Conservation (phyloP, 2,797 vertebrate genomes). For the Mus caroli region DNA sequence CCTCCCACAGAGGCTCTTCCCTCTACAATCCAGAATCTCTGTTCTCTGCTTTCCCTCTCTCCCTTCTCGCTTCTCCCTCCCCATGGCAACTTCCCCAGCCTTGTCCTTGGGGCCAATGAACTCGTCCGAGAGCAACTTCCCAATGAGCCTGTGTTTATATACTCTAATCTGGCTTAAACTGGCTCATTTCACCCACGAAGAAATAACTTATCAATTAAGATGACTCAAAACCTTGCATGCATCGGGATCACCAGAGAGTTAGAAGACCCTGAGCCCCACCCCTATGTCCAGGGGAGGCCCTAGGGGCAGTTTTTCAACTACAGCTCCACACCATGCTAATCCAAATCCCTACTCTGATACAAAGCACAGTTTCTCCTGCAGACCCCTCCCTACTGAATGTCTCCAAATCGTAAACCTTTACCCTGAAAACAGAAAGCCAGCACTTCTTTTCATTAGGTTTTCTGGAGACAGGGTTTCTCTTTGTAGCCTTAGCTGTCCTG, state of each 20-base stretch:
- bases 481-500: background rate
- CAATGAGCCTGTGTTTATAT: background rate
- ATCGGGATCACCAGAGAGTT: too few species aligned
- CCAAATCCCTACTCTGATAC: background rate
- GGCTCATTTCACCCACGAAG: background rate
- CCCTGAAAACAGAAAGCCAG: conserved; percentile 26
- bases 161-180: background rate
- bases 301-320: background rate
- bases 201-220: background rate
- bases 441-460: background rate
- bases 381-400: background rate
- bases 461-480: background rate
- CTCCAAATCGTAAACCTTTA: conserved; percentile 6
- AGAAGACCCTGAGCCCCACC: background rate
- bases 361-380: background rate
- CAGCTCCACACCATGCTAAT: background rate
- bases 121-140: background rate
- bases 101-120: background rate
- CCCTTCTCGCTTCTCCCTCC: background rate
- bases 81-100: too few species aligned
- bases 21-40: background rate
- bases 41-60: background rate
- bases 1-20: background rate
- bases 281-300: background rate
- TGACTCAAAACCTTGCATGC: background rate